Base-by-base conservation (phyloP, 2,888 invertebrate genomes). In the Myopa tessellatipennis region DNA sequence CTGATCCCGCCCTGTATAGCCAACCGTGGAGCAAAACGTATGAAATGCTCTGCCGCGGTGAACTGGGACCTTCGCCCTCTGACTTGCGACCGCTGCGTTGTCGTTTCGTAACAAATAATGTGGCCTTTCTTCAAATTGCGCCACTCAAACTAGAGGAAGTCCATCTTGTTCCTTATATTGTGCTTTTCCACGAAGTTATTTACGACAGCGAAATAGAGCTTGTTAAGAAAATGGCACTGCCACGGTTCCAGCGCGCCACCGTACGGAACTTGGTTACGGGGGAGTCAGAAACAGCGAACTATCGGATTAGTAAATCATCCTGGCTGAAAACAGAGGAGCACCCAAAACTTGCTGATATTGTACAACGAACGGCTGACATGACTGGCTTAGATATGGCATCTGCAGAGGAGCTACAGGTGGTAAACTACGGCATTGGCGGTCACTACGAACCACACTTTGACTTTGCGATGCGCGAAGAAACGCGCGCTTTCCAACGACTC, bases 381-480 rank as follows among this genome's bases (percentile, higher is more conserved):
- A 96, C 98, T 2, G 95, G 96, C 14, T 91, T 99, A 80, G 93
- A 93, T 71, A 93, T 97, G 91, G 90, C 91, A 16, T 95, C 97
- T 0, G 98, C 99, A 0, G 99, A 99, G 89, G 98, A 99, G 87
- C 91, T 99, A 82, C 99, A 99, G 90, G 97, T 99, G 70, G 98
- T 98, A 80, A 99, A 99, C 91, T 99, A 99, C 89, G 99, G 99
- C 36, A 96, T 99, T 82, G 99, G 98, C 4, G 99, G 99, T 0
- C 99, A 99, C 88, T 99, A 99, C 89, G 98, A 98, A 86, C 98
- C 99, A n/a, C 99, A 99, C 90, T 99, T 94, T 90, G 99, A 96
- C 88, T 96, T 96, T 86, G 95, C 96, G 0, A 91, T 95, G 96
- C 94, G 93, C 90, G 94, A 94, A 86, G 98, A 98, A 89, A 92